Conservation (phyloP, 2,888 invertebrate species). For the Aspidiotus destructor region DNA sequence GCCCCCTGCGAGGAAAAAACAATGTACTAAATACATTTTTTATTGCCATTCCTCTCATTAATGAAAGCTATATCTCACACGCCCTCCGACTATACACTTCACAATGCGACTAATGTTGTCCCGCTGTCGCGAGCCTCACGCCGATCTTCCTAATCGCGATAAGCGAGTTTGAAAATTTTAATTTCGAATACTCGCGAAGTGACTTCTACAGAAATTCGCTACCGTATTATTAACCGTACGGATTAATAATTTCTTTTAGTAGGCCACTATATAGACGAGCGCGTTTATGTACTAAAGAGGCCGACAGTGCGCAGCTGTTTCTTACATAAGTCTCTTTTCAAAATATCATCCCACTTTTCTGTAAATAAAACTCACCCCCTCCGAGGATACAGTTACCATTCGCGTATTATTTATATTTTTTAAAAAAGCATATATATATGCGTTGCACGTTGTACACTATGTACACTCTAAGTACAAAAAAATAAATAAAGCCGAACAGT, state of each 20-base stretch:
- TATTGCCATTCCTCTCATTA: no score
- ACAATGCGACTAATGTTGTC: no score
- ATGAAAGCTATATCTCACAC: no score
- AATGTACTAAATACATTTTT: no score
- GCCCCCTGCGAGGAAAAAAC: no score
- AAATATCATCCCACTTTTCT: constrained; percentile 22
- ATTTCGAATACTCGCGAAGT: neutral
- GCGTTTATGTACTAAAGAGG: neutral
- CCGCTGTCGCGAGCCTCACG: no score
- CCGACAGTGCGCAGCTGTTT: constrained; percentile 25
- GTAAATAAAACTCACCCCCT: constrained; percentile 31
- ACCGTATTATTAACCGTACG: constrained; percentile 8
- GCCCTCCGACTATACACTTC: no score
- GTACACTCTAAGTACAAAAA: constrained; percentile 6
- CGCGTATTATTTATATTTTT: constrained; percentile 3
- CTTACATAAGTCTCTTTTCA: constrained; percentile 12
- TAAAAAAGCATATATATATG: neutral
- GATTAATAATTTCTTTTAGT: constrained; percentile 9
- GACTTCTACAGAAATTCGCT: constrained; percentile 6
- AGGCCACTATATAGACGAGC: no score
- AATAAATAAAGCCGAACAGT: constrained; percentile 14
- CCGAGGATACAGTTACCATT: constrained; percentile 27
- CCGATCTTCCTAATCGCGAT: no score
- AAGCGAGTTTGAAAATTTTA: neutral
- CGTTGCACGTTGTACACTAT: no score